Evolutionary conservation across 2,888 invertebrate species (phyloP), one percentile per base, ranked within the genome.

Genomic region (Acanthosepion pharaonis): DNA sequence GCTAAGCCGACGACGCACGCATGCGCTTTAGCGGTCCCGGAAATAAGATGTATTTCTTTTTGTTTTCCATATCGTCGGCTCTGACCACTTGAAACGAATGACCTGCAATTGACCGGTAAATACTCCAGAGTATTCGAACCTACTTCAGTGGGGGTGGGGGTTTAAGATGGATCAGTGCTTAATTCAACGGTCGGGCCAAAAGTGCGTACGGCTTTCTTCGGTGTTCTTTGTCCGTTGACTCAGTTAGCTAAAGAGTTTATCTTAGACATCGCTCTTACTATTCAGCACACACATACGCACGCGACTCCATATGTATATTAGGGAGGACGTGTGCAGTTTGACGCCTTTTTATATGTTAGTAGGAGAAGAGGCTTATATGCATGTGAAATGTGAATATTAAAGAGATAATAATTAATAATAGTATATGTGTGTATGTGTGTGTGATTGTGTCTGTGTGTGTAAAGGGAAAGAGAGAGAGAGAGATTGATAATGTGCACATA

Each of bases 51-150:
- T 33, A 78, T 78, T 78, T 78, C 78, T 78, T 78, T 59, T 78
- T 78, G 78, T 78, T 78, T 78, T 78, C 78, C 78, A 78, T 78
- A 78, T n/a, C 78, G 78, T 78, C 78, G 78, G 78, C 78, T 78
- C 78, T n/a, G n/a, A 33, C 78, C 78, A 78, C 78, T 78, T 78
- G 78, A 78, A n/a, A 78, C 78, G 78, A 78, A 78, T 78, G 78
- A 78, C 78, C 78, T 18, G 78, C 78, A 78, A 78, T 78, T 78
- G 78, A 78, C 78, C 78, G n/a, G 78, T 78, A 78, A 78, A 78
- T 78, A 78, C 78, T 78, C 78, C 33, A n/a, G 78, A n/a, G 78
- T 78, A 78, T 78, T 33, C 78, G 11, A 78, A n/a, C n/a, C 78
- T 78, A 78, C 78, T 78, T 33, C 78, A 11, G 15, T 78, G 9